phyloP scores from a whole-genome alignment of 2,888 invertebrate genomes.

The Drosophila demipolita region DNA sequence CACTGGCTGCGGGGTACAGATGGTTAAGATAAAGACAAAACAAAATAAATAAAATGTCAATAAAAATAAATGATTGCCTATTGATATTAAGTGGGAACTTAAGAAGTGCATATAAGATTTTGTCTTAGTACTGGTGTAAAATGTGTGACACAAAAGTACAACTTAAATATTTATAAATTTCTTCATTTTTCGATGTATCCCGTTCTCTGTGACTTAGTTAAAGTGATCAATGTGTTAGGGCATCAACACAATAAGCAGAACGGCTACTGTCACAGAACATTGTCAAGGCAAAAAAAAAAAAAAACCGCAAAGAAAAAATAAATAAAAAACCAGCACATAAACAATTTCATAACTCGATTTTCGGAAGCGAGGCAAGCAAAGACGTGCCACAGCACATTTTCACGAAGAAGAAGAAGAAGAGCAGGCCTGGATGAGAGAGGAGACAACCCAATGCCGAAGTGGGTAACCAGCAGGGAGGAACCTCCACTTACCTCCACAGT shows the following conservation, averaged over 20 bases:
- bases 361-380: constrained; percentile 47
- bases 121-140: not conserved
- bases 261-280: constrained; percentile 12
- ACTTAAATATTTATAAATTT: not conserved
- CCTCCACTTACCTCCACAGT: constrained; percentile 65
- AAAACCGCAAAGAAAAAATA: not conserved
- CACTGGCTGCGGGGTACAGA: not conserved
- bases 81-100: not conserved
- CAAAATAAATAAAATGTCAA: not conserved
- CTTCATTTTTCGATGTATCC: not conserved
- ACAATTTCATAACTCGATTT: constrained; percentile 67
- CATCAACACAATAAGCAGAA: constrained; percentile 27
- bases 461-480: not conserved
- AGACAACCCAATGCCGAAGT: constrained; percentile 21
- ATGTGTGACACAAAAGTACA: not conserved
- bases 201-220: not conserved
- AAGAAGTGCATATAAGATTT: not conserved
- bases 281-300: constrained; percentile 12
- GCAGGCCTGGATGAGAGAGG: not conserved
- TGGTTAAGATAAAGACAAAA: not conserved
- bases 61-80: not conserved
- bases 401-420: constrained; percentile 31
- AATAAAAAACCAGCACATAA: constrained; percentile 39
- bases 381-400: constrained; percentile 57
- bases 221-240: constrained; percentile 1